phyloP scores from a whole-genome alignment of 2,888 invertebrate species.

The Machimus rusticus region DNA sequence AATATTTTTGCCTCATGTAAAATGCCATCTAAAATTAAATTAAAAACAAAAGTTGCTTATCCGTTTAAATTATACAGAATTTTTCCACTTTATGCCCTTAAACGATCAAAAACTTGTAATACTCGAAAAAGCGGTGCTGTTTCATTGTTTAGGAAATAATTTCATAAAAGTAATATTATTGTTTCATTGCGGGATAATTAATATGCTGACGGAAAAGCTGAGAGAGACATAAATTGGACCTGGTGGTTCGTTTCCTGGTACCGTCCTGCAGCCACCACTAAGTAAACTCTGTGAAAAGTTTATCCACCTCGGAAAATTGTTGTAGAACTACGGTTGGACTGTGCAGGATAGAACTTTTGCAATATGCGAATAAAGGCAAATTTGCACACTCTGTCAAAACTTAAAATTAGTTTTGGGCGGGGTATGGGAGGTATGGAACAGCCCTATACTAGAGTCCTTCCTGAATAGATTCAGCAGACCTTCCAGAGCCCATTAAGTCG shows the following conservation, averaged over 20 bases:
- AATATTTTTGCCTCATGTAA: not conserved
- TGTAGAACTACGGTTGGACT: not conserved
- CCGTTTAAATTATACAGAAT: not conserved
- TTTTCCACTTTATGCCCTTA: not conserved
- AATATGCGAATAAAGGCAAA: conserved; percentile 36
- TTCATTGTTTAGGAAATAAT: not conserved
- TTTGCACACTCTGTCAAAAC: conserved; percentile 43
- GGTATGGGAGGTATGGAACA: not conserved
- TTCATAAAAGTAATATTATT: not conserved
- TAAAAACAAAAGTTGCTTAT: not conserved
- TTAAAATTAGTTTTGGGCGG: conserved; percentile 43
- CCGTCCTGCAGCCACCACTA: not conserved
- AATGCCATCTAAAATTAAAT: not conserved
- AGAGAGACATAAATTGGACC: not conserved
- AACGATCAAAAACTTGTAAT: not conserved
- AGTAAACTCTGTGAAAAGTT: not conserved
- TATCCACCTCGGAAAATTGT: not conserved
- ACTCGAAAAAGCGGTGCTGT: not conserved
- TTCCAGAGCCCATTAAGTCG: not conserved
- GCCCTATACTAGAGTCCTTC: not conserved
- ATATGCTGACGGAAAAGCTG: not conserved
- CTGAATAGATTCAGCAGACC: conserved; percentile 29
- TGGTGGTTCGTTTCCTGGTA: not conserved
- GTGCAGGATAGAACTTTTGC: conserved; percentile 24
- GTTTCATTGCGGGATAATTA: not conserved